These are phyloP conservation scores for Stenopsyche tienmushanensis DNA, from an alignment of 1,140 invertebrate species.

Conservation along the genomic window DNA sequence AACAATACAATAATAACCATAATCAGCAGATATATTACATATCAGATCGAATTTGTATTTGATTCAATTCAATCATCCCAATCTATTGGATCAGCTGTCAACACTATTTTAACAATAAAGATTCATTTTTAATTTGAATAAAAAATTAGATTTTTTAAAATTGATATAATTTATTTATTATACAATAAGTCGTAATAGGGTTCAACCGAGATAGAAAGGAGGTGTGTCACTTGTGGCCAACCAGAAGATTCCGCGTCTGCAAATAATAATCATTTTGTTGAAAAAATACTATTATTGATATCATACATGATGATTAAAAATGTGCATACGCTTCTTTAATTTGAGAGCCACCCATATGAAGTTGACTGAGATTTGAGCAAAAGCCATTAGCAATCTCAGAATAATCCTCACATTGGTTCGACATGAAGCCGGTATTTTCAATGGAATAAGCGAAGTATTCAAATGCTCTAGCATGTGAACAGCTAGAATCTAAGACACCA, in stretches of 20 bases:
- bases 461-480: slow-evolving; percentile 56
- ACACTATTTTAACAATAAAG: too few species aligned
- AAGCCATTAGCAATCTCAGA: slow-evolving; percentile 42
- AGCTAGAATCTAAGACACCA: slow-evolving; percentile 44
- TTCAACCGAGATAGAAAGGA: background rate
- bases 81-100: too few species aligned
- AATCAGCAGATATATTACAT: too few species aligned
- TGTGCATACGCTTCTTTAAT: slow-evolving; percentile 29
- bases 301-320: background rate
- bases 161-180: too few species aligned
- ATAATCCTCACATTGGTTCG: slow-evolving; percentile 45
- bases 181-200: too few species aligned
- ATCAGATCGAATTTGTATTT: too few species aligned
- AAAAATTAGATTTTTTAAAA: too few species aligned
- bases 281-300: background rate
- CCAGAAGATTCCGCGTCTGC: background rate
- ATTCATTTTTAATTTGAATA: too few species aligned
- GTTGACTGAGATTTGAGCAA: slow-evolving; percentile 42
- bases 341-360: slow-evolving; percentile 46
- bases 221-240: background rate
- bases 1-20: too few species aligned
- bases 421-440: slow-evolving; percentile 48
- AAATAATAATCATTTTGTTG: background rate
- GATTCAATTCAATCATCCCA: too few species aligned
- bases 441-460: slow-evolving; percentile 58